These are phyloP conservation scores for Drosophila vallismaia DNA, from an alignment of 2,888 invertebrate genomes.

Conservation along the genomic window DNA sequence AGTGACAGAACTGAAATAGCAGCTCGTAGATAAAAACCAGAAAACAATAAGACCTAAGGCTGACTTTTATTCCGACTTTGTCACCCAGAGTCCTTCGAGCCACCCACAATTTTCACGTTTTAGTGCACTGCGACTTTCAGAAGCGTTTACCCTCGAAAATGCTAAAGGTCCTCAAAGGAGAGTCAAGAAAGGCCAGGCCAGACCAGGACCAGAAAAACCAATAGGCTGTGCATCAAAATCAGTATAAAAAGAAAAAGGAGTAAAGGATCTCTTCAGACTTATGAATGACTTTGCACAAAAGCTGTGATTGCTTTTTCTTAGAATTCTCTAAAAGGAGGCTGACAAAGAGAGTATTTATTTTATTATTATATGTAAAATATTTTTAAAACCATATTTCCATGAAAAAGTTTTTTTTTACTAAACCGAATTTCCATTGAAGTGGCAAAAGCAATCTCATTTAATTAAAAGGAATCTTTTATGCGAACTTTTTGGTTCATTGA, in stretches of 20 bases:
- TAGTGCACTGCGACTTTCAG: slow-evolving; percentile 60
- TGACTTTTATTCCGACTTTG: slow-evolving; percentile 39
- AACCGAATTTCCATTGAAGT: background rate
- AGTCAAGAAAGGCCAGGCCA: background rate
- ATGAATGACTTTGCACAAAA: slow-evolving; percentile 40
- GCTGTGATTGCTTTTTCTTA: slow-evolving; percentile 60
- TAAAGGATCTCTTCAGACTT: slow-evolving; percentile 50
- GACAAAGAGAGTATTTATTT: background rate
- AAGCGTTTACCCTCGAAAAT: slow-evolving; percentile 48
- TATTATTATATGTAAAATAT: background rate
- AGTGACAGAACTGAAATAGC: slow-evolving; percentile 53
- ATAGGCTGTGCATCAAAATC: slow-evolving; percentile 32
- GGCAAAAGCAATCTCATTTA: slow-evolving; percentile 17
- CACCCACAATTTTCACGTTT: slow-evolving; percentile 15
- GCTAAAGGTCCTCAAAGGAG: slow-evolving; percentile 26
- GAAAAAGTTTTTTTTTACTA: background rate
- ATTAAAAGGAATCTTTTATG: slow-evolving; percentile 36
- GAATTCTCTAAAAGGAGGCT: background rate
- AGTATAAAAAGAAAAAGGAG: slow-evolving; percentile 8
- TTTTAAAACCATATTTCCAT: background rate
- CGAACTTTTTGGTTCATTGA: slow-evolving; percentile 30
- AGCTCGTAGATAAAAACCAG: slow-evolving; percentile 55
- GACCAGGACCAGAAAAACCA: slow-evolving; percentile 24
- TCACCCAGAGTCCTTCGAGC: slow-evolving; percentile 25
- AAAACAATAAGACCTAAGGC: slow-evolving; percentile 67